These are phyloP conservation scores for Lasioglossum pauxillum DNA, from an alignment of 2,888 invertebrate genomes.

Conservation along the genomic window DNA sequence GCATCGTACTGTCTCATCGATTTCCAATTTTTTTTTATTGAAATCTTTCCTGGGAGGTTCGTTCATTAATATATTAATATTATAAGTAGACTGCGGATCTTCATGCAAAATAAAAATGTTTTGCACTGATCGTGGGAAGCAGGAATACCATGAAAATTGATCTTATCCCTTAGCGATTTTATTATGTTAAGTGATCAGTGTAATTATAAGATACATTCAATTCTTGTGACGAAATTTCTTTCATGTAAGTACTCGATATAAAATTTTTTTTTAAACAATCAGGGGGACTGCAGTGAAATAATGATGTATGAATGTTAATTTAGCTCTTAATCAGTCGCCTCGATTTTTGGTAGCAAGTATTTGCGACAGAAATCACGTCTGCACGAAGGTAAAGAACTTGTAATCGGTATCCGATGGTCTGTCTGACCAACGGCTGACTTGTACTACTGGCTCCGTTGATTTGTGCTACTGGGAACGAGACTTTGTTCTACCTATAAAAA, in stretches of 20 bases:
- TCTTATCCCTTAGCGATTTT: too few relatives aligned
- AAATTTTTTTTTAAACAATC: neutral
- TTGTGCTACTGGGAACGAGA: neutral
- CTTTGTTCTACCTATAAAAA: neutral
- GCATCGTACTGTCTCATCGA: neutral
- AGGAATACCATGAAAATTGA: too few relatives aligned
- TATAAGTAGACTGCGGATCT: neutral
- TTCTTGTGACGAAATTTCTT: neutral
- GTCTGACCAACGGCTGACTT: neutral
- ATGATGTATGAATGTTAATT: neutral
- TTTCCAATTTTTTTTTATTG: conserved; percentile 19
- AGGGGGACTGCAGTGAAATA: neutral
- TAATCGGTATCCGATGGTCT: neutral
- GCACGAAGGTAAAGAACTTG: neutral
- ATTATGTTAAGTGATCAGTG: too few relatives aligned
- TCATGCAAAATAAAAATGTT: too few relatives aligned
- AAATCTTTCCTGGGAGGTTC: conserved; percentile 29
- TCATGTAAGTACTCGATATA: neutral
- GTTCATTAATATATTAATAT: neutral
- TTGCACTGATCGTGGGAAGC: too few relatives aligned
- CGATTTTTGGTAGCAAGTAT: neutral
- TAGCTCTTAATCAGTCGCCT: neutral
- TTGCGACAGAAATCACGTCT: neutral
- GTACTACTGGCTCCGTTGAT: neutral
- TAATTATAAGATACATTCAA: neutral